phyloP scores from a whole-genome alignment of 35 echinoderm and acorn worm species.

The Apostichopus japonicus region DNA sequence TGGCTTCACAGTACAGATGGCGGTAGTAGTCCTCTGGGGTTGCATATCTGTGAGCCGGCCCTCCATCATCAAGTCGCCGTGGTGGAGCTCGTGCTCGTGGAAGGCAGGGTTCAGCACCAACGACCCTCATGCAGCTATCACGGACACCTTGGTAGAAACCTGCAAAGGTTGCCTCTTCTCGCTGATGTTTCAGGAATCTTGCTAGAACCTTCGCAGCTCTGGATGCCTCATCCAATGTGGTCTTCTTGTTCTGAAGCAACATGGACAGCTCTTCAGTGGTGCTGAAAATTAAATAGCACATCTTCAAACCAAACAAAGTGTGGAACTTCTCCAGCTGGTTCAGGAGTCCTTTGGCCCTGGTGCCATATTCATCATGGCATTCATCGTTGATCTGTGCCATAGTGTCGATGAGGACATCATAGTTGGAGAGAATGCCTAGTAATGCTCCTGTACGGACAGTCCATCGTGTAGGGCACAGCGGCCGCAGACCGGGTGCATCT shows the following conservation, averaged over 20 bases:
- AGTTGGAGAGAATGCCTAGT: slow-evolving; percentile 49
- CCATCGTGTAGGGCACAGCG: slow-evolving; percentile 63
- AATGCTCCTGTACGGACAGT: slow-evolving; percentile 58
- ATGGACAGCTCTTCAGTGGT: slow-evolving; percentile 13
- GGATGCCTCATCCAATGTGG: slow-evolving; percentile 1
- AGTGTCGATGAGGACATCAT: slow-evolving; percentile 8
- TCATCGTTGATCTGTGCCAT: slow-evolving; percentile 31
- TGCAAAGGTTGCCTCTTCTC: slow-evolving; percentile 14
- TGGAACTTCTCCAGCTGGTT: slow-evolving; percentile 15
- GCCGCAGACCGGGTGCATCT: not conserved
- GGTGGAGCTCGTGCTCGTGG: not conserved
- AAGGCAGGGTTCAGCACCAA: not conserved
- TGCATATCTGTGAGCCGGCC: not conserved
- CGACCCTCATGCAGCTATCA: not conserved
- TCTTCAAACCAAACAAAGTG: slow-evolving; percentile 28
- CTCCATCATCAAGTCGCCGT: slow-evolving; percentile 18
- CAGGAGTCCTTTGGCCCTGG: not conserved
- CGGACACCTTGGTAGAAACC: slow-evolving; percentile 22
- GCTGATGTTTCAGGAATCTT: slow-evolving; percentile 3
- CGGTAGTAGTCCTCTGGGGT: slow-evolving; percentile 24
- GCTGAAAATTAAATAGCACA: slow-evolving; percentile 16
- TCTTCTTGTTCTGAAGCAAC: slow-evolving; percentile 10
- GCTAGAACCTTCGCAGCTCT: not conserved
- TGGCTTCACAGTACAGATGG: slow-evolving; percentile 23
- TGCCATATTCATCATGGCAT: slow-evolving; percentile 41